Evolutionary conservation across 2,113 vertebrate genomes (phyloP).

Genomic region (Alethe diademata): DNA sequence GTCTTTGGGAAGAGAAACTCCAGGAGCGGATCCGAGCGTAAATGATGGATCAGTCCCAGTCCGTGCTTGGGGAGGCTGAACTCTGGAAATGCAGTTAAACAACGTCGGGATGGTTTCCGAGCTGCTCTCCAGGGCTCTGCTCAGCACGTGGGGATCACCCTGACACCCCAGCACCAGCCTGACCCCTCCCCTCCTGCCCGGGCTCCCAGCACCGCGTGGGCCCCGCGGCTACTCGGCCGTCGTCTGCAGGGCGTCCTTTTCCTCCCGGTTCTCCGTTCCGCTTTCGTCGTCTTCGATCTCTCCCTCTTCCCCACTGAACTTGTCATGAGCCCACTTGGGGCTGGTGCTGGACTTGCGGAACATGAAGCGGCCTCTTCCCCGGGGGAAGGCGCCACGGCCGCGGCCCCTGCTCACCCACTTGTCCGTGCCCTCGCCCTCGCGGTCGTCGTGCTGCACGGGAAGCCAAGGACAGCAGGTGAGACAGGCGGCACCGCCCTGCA

Average conservation of each 20-base stretch:
- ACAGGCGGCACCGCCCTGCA: background rate
- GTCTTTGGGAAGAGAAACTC: slow-evolving; percentile 54
- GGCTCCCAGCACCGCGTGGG: background rate
- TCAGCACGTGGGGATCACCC: slow-evolving; percentile 23
- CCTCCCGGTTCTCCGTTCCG: slow-evolving; percentile 82
- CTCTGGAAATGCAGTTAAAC: slow-evolving; percentile 10
- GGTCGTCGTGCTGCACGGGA: slow-evolving; percentile 86
- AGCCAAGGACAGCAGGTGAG: background rate
- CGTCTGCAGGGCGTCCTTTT: slow-evolving; percentile 71
- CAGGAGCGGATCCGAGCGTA: slow-evolving; percentile 1
- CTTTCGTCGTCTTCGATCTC: slow-evolving; percentile 81
- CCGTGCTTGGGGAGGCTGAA: background rate
- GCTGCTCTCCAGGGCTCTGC: slow-evolving; percentile 35
- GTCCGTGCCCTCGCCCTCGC: slow-evolving; percentile 82
- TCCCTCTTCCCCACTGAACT: slow-evolving; percentile 87
- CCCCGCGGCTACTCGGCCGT: slow-evolving; percentile 64
- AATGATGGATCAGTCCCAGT: background rate
- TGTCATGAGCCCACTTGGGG: slow-evolving; percentile 90
- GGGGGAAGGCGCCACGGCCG: slow-evolving; percentile 80
- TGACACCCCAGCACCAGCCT: slow-evolving; percentile 8
- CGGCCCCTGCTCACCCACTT: slow-evolving; percentile 82
- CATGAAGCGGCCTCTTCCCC: slow-evolving; percentile 88
- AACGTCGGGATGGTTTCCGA: background rate
- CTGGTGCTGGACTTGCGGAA: slow-evolving; percentile 87
- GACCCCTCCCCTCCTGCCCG: slow-evolving; percentile 40